Conservation (phyloP, 2,113 vertebrate genomes). For the Pomatorhinus ruficollis region DNA sequence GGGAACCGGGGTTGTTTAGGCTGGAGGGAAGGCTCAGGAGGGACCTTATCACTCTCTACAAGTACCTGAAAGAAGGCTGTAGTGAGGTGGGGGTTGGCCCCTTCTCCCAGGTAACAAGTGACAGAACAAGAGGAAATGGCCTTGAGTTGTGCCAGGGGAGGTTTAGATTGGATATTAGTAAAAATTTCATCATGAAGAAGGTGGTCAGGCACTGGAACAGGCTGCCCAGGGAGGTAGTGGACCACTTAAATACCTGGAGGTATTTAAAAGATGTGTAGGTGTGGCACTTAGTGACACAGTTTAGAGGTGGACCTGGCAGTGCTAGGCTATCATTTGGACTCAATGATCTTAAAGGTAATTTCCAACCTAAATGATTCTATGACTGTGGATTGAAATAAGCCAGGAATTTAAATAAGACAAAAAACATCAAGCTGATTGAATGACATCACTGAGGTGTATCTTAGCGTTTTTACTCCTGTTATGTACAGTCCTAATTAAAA, state of each 20-base stretch:
- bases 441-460: neutral
- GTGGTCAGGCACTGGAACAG: neutral
- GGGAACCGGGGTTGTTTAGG: accelerated
- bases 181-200: neutral
- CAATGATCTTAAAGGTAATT: neutral
- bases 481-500: neutral
- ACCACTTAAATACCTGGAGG: neutral
- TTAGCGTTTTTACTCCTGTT: neutral
- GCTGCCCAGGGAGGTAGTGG: neutral
- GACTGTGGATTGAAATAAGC: neutral
- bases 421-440: neutral
- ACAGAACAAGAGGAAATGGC: neutral
- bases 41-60: neutral
- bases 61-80: neutral
- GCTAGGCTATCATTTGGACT: neutral
- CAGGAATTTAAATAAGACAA: neutral
- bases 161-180: neutral
- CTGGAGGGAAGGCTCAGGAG: neutral
- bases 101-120: neutral
- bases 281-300: neutral
- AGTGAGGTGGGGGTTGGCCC: accelerated
- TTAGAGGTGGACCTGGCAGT: neutral
- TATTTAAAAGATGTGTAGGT: neutral
- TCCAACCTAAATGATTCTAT: neutral
- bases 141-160: neutral